Evolutionary conservation across 1,140 invertebrate species (phyloP), one percentile per base, ranked within the genome.

Genomic region (Drosophila kurseongensis): DNA sequence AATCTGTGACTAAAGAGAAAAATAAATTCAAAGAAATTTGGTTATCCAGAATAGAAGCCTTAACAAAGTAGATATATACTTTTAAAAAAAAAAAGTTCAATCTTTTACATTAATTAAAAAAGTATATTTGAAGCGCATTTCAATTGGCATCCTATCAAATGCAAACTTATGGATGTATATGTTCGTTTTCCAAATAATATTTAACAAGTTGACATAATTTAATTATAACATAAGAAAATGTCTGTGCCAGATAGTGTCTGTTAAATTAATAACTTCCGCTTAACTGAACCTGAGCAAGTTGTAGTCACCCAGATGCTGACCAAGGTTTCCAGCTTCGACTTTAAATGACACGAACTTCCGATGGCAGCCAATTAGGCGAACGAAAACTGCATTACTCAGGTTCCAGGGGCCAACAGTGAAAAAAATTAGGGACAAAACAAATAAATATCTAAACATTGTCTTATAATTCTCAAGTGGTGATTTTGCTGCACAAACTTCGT

Each of bases 261-360:
- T 55, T 55, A 10, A 59, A 85, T 85, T 66, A 60, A 62, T 83
- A 73, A 80, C 77, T 88, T 83, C 50, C 72, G 40, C 61, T 62
- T 65, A 83, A 88, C 82, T 79, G 65, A 79, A 76, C 75, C 68
- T 73, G 23, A 8, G 14, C 35, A 54, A 61, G 62, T 57, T 60
- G 16, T 44, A 41, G 23, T 56, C 56, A 55, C 59, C 45, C 48
- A 52, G 60, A 52, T 42, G 35, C 23, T 36, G 61, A 47, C 57
- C 56, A 60, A 51, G 55, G 56, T 45, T 44, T 48, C 27, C 14
- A 67, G 29, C 60, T 63, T 66, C 71, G 80, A 75, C 41, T 71
- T 72, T 44, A 81, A 90, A 84, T 85, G 80, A 79, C 72, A 59
- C 54, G 72, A 80, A 76, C 85, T 81, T 90, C 85, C 85, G 85